These are phyloP conservation scores for Nasonovia ribisnigri DNA, from an alignment of 2,888 invertebrate genomes.

Conservation along the genomic window DNA sequence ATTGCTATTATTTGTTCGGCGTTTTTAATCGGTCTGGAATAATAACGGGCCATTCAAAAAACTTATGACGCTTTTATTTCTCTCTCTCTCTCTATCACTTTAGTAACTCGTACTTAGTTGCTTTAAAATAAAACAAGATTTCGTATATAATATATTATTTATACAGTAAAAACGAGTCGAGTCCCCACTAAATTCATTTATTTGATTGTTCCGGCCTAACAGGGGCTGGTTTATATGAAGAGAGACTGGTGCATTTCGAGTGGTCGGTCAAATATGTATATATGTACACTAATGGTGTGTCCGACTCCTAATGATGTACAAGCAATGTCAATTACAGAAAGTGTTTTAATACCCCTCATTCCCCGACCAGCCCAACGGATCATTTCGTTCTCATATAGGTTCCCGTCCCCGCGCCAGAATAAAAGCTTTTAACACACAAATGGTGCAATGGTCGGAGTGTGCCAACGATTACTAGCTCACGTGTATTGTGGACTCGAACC, in stretches of 20 bases:
- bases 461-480: conserved; percentile 32
- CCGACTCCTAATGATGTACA: conserved; percentile 62
- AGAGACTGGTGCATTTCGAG: conserved; percentile 37
- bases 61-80: neutral
- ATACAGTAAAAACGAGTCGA: neutral
- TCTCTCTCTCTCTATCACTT: neutral
- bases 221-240: conserved; percentile 11
- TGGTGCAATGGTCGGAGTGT: conserved; percentile 25
- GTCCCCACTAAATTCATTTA: conserved; percentile 7
- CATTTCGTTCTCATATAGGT: conserved; percentile 29
- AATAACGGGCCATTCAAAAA: conserved; percentile 5
- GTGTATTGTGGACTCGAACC: neutral
- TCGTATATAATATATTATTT: conserved; percentile 8
- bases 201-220: conserved; percentile 34
- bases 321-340: conserved; percentile 64
- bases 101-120: neutral
- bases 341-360: conserved; percentile 60
- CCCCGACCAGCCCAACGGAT: neutral
- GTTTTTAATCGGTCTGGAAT: neutral
- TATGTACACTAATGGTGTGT: conserved; percentile 56
- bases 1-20: neutral
- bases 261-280: conserved; percentile 25
- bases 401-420: neutral
- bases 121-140: conserved; percentile 11
- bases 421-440: conserved; percentile 56